Base-by-base conservation (phyloP, 1,140 invertebrate genomes). In the Leucophenga varia region DNA sequence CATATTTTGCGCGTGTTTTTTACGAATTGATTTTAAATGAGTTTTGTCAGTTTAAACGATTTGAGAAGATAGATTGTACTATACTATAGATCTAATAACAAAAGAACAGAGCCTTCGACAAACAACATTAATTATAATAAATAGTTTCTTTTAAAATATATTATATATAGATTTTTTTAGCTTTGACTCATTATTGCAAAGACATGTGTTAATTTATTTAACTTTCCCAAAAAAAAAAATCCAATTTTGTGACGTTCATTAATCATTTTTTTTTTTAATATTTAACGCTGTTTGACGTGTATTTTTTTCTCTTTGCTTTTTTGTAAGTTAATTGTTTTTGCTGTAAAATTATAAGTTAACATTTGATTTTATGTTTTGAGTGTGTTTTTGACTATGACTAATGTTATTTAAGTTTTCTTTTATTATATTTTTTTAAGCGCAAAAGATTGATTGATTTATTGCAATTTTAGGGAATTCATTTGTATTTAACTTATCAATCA, bases 131-230 rank as follows among this genome's bases (percentile, higher is more conserved):
- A 65, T 61, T 65, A 55, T 49, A 60, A 43, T 65, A 55, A 64
- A 47, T 43, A 32, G 47, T 57, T 52, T 60, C 32, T n/a, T n/a
- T n/a, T n/a, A n/a, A n/a, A n/a, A n/a, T n/a, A n/a, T n/a, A n/a
- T n/a, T n/a, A n/a, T n/a, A n/a, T n/a, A n/a, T n/a, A n/a, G n/a
- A n/a, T n/a, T n/a, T n/a, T n/a, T n/a, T 49, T 13, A 22, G 44
- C 41, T 51, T n/a, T 9, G 40, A 63, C 56, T 63, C 63, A 65
- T 68, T 65, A 68, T 37, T 47, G 55, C 49, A 57, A 68, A 67
- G 54, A 68, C 63, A 67, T 67, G 63, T 67, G 63, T 68, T 68
- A 67, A 67, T 68, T 68, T 67, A 67, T 67, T 64, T 68, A 67
- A 67, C 63, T 67, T 67, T 67, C 59, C n/a, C n/a, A n/a, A n/a